Conservation (phyloP, 2,888 invertebrate genomes). For the Cetonia aurata region DNA sequence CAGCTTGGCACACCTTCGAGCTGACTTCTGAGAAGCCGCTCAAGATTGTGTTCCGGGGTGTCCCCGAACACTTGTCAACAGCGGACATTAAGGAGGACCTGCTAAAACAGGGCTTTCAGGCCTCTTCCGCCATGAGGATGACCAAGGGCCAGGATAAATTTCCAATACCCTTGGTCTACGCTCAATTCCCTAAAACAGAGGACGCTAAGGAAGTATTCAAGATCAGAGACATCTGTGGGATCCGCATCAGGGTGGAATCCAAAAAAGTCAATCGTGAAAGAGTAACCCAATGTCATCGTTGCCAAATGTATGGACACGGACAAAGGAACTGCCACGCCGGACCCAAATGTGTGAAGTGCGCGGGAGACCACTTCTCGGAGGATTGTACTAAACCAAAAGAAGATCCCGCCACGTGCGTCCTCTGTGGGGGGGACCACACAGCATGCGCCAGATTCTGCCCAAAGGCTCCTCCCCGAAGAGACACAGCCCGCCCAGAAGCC, state of each 20-base stretch:
- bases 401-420: conserved; percentile 51
- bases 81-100: neutral
- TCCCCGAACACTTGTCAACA: neutral
- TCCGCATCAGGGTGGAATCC: neutral
- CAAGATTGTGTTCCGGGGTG: conserved; percentile 8
- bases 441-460: conserved; percentile 52
- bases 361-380: conserved; percentile 48
- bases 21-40: conserved; percentile 1
- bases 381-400: conserved; percentile 49
- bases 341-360: conserved; percentile 53
- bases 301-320: conserved; percentile 54
- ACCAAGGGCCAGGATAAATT: neutral
- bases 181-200: neutral
- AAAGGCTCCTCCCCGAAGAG: too few species aligned
- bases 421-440: conserved; percentile 52
- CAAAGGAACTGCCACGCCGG: conserved; percentile 50
- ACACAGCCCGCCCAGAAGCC: too few species aligned
- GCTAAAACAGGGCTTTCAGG: neutral
- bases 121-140: too few species aligned
- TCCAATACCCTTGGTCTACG: neutral
- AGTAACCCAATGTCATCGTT: conserved; percentile 50
- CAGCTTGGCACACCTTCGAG: conserved; percentile 9
- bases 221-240: neutral
- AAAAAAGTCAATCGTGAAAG: neutral
- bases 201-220: neutral